Evolutionary conservation across 2,888 invertebrate genomes (phyloP).

Genomic region (Pristionchus entomophagus): DNA sequence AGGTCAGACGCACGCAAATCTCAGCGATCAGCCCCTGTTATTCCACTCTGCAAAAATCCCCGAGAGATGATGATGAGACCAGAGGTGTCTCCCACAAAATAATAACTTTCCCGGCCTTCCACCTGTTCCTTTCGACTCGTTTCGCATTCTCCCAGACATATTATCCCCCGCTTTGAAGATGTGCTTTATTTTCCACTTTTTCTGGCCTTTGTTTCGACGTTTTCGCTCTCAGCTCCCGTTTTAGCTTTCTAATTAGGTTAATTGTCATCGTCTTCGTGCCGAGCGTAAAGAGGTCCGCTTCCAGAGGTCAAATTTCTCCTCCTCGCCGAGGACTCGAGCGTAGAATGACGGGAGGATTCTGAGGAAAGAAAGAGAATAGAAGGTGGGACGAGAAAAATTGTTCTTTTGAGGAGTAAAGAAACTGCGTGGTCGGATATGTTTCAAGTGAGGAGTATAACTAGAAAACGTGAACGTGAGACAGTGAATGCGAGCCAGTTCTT

Average conservation of each 20-base stretch:
- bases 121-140: too few relatives aligned
- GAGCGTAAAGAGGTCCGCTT: neutral
- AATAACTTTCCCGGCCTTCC: too few relatives aligned
- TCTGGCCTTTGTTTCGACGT: neutral
- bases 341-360: neutral
- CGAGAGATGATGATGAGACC: too few relatives aligned
- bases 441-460: neutral
- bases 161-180: neutral
- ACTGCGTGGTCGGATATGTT: neutral
- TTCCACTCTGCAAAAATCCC: too few relatives aligned
- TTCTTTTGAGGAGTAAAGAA: too few relatives aligned
- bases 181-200: neutral
- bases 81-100: too few relatives aligned
- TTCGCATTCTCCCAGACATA: too few relatives aligned
- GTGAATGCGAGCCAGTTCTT: too few relatives aligned
- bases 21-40: too few relatives aligned
- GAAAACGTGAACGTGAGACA: neutral
- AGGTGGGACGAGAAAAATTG: neutral
- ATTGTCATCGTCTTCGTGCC: neutral
- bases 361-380: neutral
- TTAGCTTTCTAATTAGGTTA: neutral
- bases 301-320: conserved; percentile 10
- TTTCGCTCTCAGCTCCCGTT: neutral
- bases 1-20: too few relatives aligned
- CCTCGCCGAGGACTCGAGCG: too few relatives aligned